These are phyloP conservation scores for Proteles cristata DNA, from an alignment of 2,113 vertebrate genomes.

Conservation along the genomic window DNA sequence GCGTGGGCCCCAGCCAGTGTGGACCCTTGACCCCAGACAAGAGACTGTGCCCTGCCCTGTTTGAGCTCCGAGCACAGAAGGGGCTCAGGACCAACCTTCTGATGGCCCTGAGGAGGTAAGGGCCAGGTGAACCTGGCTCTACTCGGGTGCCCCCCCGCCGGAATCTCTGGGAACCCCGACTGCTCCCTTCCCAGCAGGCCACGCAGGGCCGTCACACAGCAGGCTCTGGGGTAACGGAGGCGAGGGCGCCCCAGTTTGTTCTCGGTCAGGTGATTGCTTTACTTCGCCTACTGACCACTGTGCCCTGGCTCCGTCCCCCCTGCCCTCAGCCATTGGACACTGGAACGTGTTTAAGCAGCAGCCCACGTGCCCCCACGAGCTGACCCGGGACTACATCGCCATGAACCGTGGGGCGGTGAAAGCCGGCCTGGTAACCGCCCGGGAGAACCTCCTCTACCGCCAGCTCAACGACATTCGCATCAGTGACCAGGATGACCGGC, in stretches of 20 bases:
- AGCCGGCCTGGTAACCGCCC: slow-evolving; percentile 87
- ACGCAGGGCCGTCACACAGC: not conserved
- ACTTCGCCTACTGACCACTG: not conserved
- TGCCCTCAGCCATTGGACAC: slow-evolving; percentile 87
- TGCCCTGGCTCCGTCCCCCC: not conserved
- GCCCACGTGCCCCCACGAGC: slow-evolving; percentile 4
- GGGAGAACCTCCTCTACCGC: slow-evolving; percentile 88
- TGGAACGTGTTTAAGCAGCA: slow-evolving; percentile 84
- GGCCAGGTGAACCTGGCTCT: not conserved
- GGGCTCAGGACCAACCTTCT: not conserved
- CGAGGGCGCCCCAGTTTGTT: fast-evolving
- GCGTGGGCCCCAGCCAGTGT: not conserved
- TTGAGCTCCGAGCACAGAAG: not conserved
- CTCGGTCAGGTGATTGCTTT: fast-evolving
- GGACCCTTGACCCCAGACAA: not conserved
- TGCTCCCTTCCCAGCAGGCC: not conserved
- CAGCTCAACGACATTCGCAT: slow-evolving; percentile 81
- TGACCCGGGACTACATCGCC: slow-evolving; percentile 86
- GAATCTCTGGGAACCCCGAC: not conserved
- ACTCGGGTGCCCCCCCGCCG: fast-evolving
- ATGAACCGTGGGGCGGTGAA: slow-evolving; percentile 88
- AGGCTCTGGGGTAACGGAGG: fast-evolving
- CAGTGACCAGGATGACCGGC: slow-evolving; percentile 6
- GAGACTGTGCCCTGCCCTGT: fast-evolving
- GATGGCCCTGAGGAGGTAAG: not conserved